A percentile compares a stretch with the other conserved stretches of the same genome.
These are phyloP conservation scores for Xanthia togata DNA, from an alignment of 2,888 invertebrate genomes.

Conservation along the genomic window DNA sequence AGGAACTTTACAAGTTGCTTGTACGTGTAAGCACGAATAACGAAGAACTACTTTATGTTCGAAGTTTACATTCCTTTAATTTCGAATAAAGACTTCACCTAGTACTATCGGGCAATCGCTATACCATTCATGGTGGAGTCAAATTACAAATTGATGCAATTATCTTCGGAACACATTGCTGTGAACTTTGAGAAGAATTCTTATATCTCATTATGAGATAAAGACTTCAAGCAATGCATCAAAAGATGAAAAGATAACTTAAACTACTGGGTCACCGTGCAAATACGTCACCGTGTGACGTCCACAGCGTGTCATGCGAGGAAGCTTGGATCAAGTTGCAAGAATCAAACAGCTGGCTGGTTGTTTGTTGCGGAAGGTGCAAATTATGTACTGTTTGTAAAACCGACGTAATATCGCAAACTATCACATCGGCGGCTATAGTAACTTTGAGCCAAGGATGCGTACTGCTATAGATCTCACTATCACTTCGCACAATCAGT, in stretches of 20 bases:
- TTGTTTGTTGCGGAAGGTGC: slow-evolving; percentile 17
- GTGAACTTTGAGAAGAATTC: slow-evolving; percentile 8
- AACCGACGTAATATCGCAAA: slow-evolving; percentile 3
- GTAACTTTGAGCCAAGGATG: slow-evolving; percentile 23
- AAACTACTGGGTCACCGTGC: slow-evolving; percentile 12
- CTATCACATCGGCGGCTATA: not conserved
- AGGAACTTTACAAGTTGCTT: too few relatives aligned
- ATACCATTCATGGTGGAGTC: not conserved
- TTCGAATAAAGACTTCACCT: not conserved
- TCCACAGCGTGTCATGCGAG: not conserved
- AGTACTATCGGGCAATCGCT: not conserved
- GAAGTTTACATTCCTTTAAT: not conserved
- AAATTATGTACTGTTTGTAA: not conserved
- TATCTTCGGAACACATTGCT: slow-evolving; percentile 8
- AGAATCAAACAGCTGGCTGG: slow-evolving; percentile 24
- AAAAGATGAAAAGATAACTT: not conserved
- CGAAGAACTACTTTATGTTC: slow-evolving; percentile 13
- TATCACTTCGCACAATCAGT: slow-evolving; percentile 1
- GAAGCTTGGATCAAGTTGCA: too few relatives aligned
- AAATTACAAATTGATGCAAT: not conserved
- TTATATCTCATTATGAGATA: not conserved
- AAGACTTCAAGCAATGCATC: not conserved
- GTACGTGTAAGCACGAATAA: too few relatives aligned
- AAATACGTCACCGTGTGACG: too few relatives aligned
- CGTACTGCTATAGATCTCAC: too few relatives aligned